These are phyloP conservation scores for Phortica magna DNA, from an alignment of 2,888 invertebrate species.

Conservation along the genomic window DNA sequence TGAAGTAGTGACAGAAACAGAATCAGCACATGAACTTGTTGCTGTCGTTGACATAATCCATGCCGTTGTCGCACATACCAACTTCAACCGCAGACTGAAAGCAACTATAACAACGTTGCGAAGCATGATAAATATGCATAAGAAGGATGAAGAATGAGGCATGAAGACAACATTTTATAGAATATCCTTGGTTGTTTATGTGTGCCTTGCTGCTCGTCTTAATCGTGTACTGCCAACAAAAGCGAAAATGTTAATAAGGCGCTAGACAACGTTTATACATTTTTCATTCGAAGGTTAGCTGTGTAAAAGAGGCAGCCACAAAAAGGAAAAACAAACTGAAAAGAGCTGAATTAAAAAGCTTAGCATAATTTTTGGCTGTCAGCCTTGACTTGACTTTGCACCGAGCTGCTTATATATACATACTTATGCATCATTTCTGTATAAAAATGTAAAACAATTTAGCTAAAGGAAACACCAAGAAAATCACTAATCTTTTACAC, in stretches of 20 bases:
- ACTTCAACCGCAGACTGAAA: constrained; percentile 1
- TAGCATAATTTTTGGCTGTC: constrained; percentile 18
- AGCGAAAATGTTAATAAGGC: constrained; percentile 22
- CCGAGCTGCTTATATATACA: not conserved
- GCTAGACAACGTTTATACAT: constrained; percentile 12
- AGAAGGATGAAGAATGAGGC: not conserved
- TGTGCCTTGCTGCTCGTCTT: not conserved
- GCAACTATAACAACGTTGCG: not conserved
- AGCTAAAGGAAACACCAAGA: not conserved
- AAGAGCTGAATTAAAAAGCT: constrained; percentile 10
- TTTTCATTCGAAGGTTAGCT: constrained; percentile 6
- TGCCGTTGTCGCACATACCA: not conserved
- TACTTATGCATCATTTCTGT: not conserved
- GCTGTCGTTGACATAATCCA: constrained; percentile 25
- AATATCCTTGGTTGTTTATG: not conserved
- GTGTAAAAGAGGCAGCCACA: not conserved
- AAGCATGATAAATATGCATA: not conserved
- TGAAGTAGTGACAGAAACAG: not conserved
- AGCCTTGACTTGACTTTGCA: not conserved
- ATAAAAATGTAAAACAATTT: not conserved
- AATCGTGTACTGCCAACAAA: constrained; percentile 14
- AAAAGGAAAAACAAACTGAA: not conserved
- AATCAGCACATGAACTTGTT: constrained; percentile 17
- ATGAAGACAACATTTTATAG: not conserved
- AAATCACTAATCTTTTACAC: no score